Conservation (phyloP, 30 jellyfish, hydroid and myxozoan species). For the Chironex yamaguchii region DNA sequence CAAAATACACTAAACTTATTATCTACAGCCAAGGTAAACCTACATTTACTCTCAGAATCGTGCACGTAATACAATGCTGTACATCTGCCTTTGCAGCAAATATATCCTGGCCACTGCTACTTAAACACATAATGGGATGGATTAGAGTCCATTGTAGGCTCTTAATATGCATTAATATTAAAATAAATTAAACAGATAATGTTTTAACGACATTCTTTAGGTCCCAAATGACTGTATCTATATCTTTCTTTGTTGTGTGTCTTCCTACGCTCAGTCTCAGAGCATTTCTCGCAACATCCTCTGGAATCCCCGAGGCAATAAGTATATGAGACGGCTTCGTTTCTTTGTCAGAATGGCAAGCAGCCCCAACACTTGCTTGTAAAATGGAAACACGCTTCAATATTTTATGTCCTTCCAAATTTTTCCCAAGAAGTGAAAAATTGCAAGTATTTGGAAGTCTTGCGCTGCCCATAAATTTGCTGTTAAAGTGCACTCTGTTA, state of each 20-base stretch:
- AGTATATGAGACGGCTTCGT: slow-evolving; percentile 81
- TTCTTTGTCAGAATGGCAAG: slow-evolving; percentile 88
- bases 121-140: no score
- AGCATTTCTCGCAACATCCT: slow-evolving; percentile 79
- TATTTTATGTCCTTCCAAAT: slow-evolving; percentile 68
- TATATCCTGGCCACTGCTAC: no score
- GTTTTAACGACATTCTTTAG: no score
- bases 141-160: no score
- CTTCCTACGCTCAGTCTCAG: slow-evolving; percentile 92
- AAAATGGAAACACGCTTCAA: slow-evolving; percentile 48
- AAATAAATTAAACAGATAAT: no score
- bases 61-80: no score
- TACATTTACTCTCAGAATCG: no score
- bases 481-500: slow-evolving; percentile 54
- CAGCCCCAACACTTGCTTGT: slow-evolving; percentile 99
- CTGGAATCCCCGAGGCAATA: slow-evolving; percentile 86
- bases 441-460: slow-evolving; percentile 94
- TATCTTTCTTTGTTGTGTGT: slow-evolving; percentile 76
- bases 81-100: no score
- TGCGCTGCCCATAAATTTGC: slow-evolving; percentile 21
- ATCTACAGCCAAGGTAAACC: no score
- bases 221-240: slow-evolving; percentile 79
- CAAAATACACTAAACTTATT: no score
- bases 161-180: no score
- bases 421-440: slow-evolving; percentile 71